Conservation (phyloP, 2,797 vertebrate genomes). For the Buphagus erythrorhynchus region DNA sequence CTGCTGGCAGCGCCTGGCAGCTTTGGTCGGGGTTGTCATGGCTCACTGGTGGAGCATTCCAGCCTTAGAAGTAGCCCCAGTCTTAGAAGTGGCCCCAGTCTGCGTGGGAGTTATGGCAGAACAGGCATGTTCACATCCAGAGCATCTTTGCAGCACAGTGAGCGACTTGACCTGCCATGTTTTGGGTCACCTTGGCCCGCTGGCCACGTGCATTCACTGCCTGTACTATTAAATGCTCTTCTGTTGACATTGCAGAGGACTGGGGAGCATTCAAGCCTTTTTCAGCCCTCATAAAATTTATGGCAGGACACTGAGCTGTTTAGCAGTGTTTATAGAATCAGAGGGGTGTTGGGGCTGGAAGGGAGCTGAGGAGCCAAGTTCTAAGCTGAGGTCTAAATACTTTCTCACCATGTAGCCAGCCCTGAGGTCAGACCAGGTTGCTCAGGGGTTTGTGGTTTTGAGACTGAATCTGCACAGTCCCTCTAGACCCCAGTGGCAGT, state of each 20-base stretch:
- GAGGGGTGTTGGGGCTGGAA: neutral
- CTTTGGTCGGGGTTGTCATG: accelerated
- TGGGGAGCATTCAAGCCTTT: neutral
- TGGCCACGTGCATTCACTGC: accelerated
- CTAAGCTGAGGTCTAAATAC: neutral
- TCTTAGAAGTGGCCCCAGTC: accelerated
- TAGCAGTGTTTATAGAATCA: neutral
- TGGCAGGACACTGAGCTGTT: neutral
- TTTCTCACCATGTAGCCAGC: neutral
- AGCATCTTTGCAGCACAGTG: accelerated
- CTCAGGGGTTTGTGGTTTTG: neutral
- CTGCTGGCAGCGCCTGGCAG: neutral
- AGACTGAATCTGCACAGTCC: too few species aligned
- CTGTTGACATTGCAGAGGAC: accelerated
- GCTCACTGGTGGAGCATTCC: accelerated
- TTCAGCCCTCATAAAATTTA: too few species aligned
- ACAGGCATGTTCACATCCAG: accelerated
- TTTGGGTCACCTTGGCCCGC: neutral
- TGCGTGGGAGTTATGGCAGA: accelerated
- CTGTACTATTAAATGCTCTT: accelerated
- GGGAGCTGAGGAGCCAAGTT: neutral
- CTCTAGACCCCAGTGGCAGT: neutral
- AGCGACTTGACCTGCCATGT: accelerated
- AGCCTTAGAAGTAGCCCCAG: accelerated
- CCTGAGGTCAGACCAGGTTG: neutral